phyloP scores from a whole-genome alignment of 2,113 vertebrate genomes.

The Bos javanicus region DNA sequence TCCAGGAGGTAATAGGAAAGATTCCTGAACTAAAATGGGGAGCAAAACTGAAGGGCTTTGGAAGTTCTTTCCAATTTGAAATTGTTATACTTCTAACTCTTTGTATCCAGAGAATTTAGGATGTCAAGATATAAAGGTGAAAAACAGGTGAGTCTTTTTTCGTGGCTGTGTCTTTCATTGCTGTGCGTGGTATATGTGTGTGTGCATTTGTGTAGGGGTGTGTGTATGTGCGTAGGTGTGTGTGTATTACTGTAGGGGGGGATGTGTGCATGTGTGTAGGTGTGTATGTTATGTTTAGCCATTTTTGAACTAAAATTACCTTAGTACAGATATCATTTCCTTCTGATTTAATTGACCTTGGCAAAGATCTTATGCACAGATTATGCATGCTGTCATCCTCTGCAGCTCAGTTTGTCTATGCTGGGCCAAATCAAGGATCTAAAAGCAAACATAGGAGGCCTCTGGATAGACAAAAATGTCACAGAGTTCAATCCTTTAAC shows the following conservation, averaged over 20 bases:
- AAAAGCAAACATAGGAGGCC: not conserved
- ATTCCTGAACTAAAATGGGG: not conserved
- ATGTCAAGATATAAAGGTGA: not conserved
- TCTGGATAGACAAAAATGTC: not conserved
- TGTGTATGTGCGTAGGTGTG: not conserved
- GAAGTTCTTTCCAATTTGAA: not conserved
- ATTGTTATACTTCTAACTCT: not conserved
- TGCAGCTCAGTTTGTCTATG: not conserved
- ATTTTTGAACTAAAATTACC: conserved; percentile 43
- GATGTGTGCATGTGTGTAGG: not conserved
- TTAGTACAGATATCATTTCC: not conserved
- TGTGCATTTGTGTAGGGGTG: not conserved
- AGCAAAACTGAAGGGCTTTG: not conserved
- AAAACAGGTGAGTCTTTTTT: conserved; percentile 9
- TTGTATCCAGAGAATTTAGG: not conserved
- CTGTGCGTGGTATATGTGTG: not conserved
- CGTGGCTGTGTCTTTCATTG: not conserved
- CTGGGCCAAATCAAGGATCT: not conserved
- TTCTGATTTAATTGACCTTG: not conserved
- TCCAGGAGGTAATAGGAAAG: not conserved
- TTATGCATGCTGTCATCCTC: not conserved
- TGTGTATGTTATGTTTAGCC: not conserved
- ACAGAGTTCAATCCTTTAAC: not conserved
- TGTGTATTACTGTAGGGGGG: not conserved
- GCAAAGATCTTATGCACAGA: not conserved